Evolutionary conservation across 2,113 vertebrate genomes (phyloP).

Genomic region (Vidua chalybeata): DNA sequence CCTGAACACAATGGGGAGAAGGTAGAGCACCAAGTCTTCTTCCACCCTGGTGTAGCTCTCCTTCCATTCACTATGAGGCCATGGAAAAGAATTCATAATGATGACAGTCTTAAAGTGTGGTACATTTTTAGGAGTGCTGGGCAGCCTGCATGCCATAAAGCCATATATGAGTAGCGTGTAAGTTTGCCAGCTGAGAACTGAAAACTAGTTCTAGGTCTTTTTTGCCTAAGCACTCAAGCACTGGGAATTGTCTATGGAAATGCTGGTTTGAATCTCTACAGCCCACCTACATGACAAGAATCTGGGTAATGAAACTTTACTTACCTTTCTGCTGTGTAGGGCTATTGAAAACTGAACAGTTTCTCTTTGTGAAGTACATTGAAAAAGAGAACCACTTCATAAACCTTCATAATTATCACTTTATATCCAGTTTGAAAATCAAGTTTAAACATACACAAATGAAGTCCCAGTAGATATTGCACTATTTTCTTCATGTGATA

Average conservation of each 20-base stretch:
- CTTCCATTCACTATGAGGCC: background rate
- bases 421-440: background rate
- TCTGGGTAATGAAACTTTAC: background rate
- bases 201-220: background rate
- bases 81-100: background rate
- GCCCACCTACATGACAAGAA: background rate
- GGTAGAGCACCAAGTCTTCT: background rate
- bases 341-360: background rate
- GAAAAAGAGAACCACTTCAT: background rate
- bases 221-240: background rate
- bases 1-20: background rate
- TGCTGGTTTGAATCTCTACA: background rate
- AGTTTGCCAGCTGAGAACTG: background rate
- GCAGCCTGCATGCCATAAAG: background rate
- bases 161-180: accelerated
- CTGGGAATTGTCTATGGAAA: background rate
- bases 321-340: background rate
- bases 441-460: background rate
- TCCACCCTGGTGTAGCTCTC: background rate
- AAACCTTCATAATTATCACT: background rate
- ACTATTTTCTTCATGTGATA: background rate
- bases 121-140: background rate
- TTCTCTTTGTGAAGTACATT: background rate
- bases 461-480: background rate
- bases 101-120: background rate